These are phyloP conservation scores for Cavia porcellus DNA, from an alignment of 2,113 vertebrate species.

Conservation along the genomic window DNA sequence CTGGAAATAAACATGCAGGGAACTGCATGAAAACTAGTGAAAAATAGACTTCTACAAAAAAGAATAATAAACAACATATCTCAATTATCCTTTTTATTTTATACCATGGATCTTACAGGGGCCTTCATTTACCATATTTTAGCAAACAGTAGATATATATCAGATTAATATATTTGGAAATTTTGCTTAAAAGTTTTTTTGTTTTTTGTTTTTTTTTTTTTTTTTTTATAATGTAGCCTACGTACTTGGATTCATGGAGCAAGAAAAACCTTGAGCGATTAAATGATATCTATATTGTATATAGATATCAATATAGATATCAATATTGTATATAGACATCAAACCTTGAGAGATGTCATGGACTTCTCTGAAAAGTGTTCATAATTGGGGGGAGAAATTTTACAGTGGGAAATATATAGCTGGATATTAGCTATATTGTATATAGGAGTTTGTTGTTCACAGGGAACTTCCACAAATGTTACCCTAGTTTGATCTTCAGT, in stretches of 20 bases:
- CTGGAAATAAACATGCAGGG: not conserved
- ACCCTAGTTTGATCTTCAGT: slow-evolving; percentile 1
- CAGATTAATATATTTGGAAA: not conserved
- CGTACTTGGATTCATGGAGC: not conserved
- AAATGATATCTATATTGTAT: not conserved
- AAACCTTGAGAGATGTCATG: no score
- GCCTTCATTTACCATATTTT: not conserved
- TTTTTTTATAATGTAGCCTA: not conserved
- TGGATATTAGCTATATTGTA: no score
- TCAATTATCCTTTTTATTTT: not conserved
- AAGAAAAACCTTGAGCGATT: not conserved
- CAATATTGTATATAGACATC: no score
- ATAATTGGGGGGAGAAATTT: not conserved
- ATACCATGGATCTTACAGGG: not conserved
- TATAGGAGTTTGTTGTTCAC: not conserved
- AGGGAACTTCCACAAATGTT: slow-evolving; percentile 32
- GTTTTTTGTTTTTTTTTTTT: no score
- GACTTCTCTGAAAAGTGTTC: not conserved
- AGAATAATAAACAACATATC: not conserved
- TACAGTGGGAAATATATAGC: not conserved
- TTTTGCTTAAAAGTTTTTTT: not conserved
- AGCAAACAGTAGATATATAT: not conserved
- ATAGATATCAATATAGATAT: no score
- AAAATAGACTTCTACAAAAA: not conserved
- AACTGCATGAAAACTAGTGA: not conserved